phyloP scores from a whole-genome alignment of 2,113 vertebrate genomes.

The Bos javanicus region DNA sequence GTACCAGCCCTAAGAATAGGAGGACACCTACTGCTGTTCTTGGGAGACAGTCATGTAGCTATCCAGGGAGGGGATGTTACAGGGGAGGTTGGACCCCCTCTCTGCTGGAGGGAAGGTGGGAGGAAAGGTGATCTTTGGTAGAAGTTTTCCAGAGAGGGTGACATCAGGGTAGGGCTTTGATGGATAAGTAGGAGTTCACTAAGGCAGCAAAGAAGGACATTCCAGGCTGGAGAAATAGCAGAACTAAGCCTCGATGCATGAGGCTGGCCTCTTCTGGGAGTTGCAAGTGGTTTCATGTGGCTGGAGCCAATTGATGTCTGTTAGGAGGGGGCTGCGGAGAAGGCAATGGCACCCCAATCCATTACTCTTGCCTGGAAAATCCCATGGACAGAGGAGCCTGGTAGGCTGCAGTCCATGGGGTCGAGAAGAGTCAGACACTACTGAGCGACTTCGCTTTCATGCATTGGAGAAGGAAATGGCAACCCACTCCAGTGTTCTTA shows the following conservation, averaged over 20 bases:
- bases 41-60: neutral
- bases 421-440: too few relatives aligned
- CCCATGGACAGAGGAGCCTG: too few relatives aligned
- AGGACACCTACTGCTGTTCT: neutral
- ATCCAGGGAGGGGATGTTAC: neutral
- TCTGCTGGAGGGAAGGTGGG: neutral
- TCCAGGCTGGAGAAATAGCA: neutral
- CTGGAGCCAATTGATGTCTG: neutral
- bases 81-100: neutral
- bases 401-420: too few relatives aligned
- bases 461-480: too few relatives aligned
- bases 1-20: neutral
- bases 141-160: neutral
- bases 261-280: neutral
- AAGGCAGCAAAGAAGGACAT: neutral
- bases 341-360: too few relatives aligned
- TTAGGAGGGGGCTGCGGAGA: neutral
- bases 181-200: neutral
- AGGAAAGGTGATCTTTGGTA: neutral
- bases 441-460: too few relatives aligned
- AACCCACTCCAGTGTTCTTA: too few relatives aligned
- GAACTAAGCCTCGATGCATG: neutral
- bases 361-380: too few relatives aligned
- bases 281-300: neutral
- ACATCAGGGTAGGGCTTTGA: neutral